Percentiles rank a stretch among this genome's conserved stretches.
Conservation (phyloP, 2,888 invertebrate genomes). For the Drosophila anceps region DNA sequence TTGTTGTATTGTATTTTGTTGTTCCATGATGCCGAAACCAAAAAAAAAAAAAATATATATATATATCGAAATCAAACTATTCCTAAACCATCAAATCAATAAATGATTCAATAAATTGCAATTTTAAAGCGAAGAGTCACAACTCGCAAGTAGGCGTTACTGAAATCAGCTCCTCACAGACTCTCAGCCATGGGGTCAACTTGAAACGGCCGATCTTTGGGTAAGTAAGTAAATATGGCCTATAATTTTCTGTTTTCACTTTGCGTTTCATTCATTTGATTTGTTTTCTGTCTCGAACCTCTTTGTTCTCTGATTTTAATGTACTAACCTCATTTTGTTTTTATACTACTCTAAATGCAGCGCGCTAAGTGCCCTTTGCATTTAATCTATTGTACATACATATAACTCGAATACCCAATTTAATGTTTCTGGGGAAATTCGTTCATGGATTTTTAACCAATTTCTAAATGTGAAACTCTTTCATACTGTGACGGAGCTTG, state of each 20-base stretch:
- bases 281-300: conserved; percentile 32
- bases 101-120: conserved; percentile 63
- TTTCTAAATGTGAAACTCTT: conserved; percentile 55
- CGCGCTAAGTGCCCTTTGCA: conserved; percentile 53
- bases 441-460: conserved; percentile 41
- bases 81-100: conserved; percentile 49
- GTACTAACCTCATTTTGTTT: conserved; percentile 18
- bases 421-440: conserved; percentile 36
- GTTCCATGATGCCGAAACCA: conserved; percentile 70
- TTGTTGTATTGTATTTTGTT: conserved; percentile 84
- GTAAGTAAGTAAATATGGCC: conserved; percentile 61
- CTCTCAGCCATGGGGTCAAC: conserved; percentile 37
- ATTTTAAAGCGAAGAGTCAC: conserved; percentile 82
- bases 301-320: conserved; percentile 47
- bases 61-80: not conserved
- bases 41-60: not conserved
- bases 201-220: conserved; percentile 33
- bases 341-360: conserved; percentile 36
- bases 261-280: conserved; percentile 45
- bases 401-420: conserved; percentile 27
- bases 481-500: conserved; percentile 37
- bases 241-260: conserved; percentile 39
- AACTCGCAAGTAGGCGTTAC: conserved; percentile 80
- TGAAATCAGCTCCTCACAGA: conserved; percentile 64
- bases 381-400: conserved; percentile 69